Conservation (phyloP, 2,113 vertebrate genomes). For the Peromyscus leucopus region DNA sequence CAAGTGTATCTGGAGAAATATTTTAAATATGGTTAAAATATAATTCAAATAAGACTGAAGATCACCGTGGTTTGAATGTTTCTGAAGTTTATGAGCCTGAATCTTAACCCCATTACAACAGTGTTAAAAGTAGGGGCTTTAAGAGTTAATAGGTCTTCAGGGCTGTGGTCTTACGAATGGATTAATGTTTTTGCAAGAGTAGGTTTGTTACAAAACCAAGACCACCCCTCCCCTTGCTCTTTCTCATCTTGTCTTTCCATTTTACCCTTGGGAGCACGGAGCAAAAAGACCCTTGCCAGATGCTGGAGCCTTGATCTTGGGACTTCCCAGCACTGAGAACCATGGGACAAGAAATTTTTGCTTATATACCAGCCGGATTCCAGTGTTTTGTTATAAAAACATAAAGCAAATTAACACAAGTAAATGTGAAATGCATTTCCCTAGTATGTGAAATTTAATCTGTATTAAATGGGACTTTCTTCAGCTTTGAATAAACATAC, state of each 20-base stretch:
- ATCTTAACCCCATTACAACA: not conserved
- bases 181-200: not conserved
- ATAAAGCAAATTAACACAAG: not conserved
- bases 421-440: constrained; percentile 21
- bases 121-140: not conserved
- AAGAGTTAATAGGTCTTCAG: not conserved
- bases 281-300: not conserved
- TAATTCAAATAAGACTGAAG: not conserved
- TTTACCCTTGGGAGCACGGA: not conserved
- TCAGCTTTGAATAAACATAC: not conserved
- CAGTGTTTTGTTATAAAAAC: not conserved
- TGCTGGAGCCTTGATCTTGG: not conserved
- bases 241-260: not conserved
- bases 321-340: not conserved
- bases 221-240: not conserved
- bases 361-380: not conserved
- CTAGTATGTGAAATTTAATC: not conserved
- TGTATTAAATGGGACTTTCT: not conserved
- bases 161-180: not conserved
- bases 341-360: not conserved
- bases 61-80: not conserved
- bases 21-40: constrained; percentile 1
- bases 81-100: not conserved
- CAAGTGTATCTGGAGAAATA: not conserved
- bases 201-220: not conserved